Conservation (phyloP, 2,888 invertebrate species). For the Ditula angustiorana region DNA sequence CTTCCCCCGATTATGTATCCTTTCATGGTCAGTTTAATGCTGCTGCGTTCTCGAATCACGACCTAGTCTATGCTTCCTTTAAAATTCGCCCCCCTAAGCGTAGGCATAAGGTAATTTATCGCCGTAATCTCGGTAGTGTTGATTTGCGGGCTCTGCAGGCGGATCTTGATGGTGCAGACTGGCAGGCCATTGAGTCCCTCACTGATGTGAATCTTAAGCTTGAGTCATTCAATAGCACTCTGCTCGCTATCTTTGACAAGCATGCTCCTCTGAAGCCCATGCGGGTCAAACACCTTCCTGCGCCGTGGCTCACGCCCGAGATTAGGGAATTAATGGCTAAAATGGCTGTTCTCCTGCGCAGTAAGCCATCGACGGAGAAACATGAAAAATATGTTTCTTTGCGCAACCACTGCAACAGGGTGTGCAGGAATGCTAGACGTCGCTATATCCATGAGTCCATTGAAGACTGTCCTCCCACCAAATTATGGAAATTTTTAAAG, state of each 20-base stretch:
- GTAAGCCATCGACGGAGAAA: neutral
- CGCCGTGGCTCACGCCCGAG: constrained; percentile 18
- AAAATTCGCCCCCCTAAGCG: constrained; percentile 9
- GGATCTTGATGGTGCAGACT: neutral
- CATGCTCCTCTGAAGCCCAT: constrained; percentile 17
- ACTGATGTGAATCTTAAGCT: neutral
- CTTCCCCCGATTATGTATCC: constrained; percentile 19
- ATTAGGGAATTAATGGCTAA: constrained; percentile 2
- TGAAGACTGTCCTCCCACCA: constrained; percentile 13
- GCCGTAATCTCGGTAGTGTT: constrained; percentile 7
- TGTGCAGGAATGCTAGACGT: constrained; percentile 22
- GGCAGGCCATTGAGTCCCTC: neutral
- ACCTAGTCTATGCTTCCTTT: constrained; percentile 6
- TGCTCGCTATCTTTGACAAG: neutral
- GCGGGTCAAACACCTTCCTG: constrained; percentile 13
- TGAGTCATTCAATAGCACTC: neutral
- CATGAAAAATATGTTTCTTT: neutral
- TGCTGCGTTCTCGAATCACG: constrained; percentile 36
- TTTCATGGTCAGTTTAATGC: constrained; percentile 35
- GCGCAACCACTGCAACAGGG: constrained; percentile 26
- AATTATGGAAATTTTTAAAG: constrained; percentile 30
- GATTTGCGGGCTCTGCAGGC: constrained; percentile 5
- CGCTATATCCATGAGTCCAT: constrained; percentile 24
- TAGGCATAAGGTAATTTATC: neutral
- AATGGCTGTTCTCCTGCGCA: neutral